Conservation (phyloP, 2,888 invertebrate species). For the Leptopilina syphax region DNA sequence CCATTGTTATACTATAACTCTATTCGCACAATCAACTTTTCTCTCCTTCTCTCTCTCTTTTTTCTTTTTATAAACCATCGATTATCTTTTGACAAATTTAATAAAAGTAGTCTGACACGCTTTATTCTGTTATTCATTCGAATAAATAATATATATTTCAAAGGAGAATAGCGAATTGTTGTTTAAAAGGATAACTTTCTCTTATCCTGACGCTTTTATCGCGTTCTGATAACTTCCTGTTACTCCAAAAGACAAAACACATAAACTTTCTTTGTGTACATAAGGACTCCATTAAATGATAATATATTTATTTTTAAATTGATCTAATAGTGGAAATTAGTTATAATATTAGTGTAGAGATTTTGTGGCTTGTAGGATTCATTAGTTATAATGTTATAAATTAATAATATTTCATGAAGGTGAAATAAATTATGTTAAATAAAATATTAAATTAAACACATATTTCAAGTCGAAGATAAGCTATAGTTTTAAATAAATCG, state of each 20-base stretch:
- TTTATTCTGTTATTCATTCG: neutral
- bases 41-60: slow-evolving; percentile 27
- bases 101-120: neutral
- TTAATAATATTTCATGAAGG: too few species aligned
- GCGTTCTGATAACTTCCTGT: neutral
- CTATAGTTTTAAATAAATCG: too few species aligned
- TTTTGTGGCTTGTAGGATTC: too few species aligned
- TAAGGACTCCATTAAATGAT: neutral
- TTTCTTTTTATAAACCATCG: slow-evolving; percentile 21
- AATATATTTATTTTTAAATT: too few species aligned
- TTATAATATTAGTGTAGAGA: too few species aligned
- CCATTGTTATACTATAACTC: slow-evolving; percentile 48
- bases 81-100: slow-evolving; percentile 22
- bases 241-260: slow-evolving; percentile 5
- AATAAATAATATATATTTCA: neutral
- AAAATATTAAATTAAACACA: too few species aligned
- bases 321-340: too few species aligned
- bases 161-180: slow-evolving; percentile 1
- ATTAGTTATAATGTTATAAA: too few species aligned
- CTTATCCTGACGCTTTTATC: slow-evolving; percentile 7
- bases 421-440: too few species aligned
- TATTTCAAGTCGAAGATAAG: too few species aligned
- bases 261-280: slow-evolving; percentile 13
- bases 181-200: slow-evolving; percentile 11
- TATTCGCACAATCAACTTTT: slow-evolving; percentile 37